Base-by-base conservation (phyloP, 1,140 invertebrate species). In the Forficula auricularia region DNA sequence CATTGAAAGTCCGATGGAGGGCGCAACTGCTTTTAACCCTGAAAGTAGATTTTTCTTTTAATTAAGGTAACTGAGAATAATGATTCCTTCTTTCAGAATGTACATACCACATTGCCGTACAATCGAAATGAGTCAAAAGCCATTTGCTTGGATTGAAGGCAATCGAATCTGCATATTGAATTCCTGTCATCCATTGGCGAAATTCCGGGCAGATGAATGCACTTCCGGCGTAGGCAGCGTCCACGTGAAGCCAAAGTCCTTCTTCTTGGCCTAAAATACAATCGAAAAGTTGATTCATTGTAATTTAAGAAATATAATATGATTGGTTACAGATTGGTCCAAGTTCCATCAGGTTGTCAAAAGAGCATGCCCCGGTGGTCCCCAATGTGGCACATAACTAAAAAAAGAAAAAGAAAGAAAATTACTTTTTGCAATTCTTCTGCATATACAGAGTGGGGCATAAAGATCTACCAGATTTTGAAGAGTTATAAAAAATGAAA, bases 1-100 rank as follows among this genome's bases (percentile, higher is more conserved):
- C 90, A 53, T 90, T 92, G 62, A 96, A 96, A 2, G 91, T 94
- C 46, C 85, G 70, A 58, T 97, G 91, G 9, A 96, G 68, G 15
- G 82, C 76, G 33, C 79, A 78, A 54, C 87, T 90, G 59, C 90
- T 87, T 58, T 80, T 85, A 0, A 96, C 85, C 90, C 86, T 90
- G 56, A 43, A 68, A 61, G 52, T 27, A 42, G n/a, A n/a, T n/a
- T n/a, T n/a, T n/a, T n/a, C n/a, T n/a, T n/a, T n/a, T n/a, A n/a
- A n/a, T n/a, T n/a, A n/a, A n/a, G n/a, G n/a, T n/a, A n/a, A n/a
- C n/a, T n/a, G n/a, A n/a, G n/a, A n/a, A n/a, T n/a, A n/a, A n/a
- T n/a, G n/a, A n/a, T n/a, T n/a, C n/a, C n/a, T n/a, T n/a, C n/a
- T n/a, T n/a, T n/a, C n/a, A n/a, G n/a, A n/a, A n/a, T n/a, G n/a